These are phyloP conservation scores for Malacosoma neustria DNA, from an alignment of 2,888 invertebrate genomes.

Conservation along the genomic window DNA sequence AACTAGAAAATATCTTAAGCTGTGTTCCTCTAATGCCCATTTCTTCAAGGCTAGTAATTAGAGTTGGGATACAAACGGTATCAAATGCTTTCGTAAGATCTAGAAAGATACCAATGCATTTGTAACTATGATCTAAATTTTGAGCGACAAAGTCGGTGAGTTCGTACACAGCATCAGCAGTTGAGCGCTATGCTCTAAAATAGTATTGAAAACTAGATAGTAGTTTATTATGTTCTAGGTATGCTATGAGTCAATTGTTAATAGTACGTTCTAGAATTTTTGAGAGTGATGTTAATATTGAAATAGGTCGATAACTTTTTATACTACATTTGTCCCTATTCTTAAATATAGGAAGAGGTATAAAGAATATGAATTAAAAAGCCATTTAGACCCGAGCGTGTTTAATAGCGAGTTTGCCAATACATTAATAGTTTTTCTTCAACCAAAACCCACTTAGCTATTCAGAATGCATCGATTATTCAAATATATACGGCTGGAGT, in stretches of 20 bases:
- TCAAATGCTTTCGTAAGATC: slow-evolving; percentile 7
- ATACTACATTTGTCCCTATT: too few relatives aligned
- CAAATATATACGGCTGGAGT: slow-evolving; percentile 3
- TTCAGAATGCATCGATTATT: slow-evolving; percentile 1
- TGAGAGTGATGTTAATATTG: slow-evolving; percentile 3
- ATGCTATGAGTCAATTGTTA: slow-evolving; percentile 3
- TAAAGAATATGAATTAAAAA: too few relatives aligned
- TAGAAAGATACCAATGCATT: slow-evolving; percentile 4
- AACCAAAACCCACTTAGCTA: background rate
- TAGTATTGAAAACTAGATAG: slow-evolving; percentile 6
- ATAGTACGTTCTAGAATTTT: slow-evolving; percentile 5
- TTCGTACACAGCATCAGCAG: slow-evolving; percentile 3
- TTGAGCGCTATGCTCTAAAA: slow-evolving; percentile 6
- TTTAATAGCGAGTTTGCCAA: slow-evolving; percentile 1
- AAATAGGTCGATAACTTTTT: slow-evolving; percentile 7
- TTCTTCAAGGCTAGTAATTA: slow-evolving; percentile 6
- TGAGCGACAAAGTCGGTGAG: background rate
- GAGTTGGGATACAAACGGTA: slow-evolving; percentile 10
- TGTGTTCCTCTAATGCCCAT: slow-evolving; percentile 7
- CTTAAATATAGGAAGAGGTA: too few relatives aligned
- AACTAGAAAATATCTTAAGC: slow-evolving; percentile 5
- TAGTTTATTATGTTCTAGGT: slow-evolving; percentile 1
- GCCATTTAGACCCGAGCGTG: too few relatives aligned
- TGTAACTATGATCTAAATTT: slow-evolving; percentile 4
- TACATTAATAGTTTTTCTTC: background rate